Conservation (phyloP, 2,797 vertebrate species). For the Myoxocephalus aenaeus region DNA sequence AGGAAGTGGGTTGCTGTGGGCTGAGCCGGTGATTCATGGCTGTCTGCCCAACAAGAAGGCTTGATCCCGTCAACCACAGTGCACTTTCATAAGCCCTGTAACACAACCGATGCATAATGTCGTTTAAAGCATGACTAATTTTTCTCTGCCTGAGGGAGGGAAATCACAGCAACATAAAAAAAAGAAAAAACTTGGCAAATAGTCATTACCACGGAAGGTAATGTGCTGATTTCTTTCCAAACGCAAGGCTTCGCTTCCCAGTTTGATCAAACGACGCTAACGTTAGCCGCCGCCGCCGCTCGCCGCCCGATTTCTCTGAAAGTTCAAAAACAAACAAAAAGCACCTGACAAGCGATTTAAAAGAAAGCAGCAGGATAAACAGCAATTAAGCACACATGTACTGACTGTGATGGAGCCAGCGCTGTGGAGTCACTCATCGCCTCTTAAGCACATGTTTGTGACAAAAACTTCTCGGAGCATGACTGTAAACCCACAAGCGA, state of each 20-base stretch:
- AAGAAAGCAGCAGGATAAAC: slow-evolving; percentile 60
- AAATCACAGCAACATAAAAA: slow-evolving; percentile 49
- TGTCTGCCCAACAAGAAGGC: slow-evolving; percentile 55
- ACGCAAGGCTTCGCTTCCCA: slow-evolving; percentile 28
- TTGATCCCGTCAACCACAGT: slow-evolving; percentile 69
- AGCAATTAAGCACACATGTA: slow-evolving; percentile 61
- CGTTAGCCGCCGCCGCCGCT: slow-evolving; percentile 37
- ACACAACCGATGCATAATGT: slow-evolving; percentile 61
- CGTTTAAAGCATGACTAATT: slow-evolving; percentile 71
- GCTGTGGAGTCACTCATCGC: slow-evolving; percentile 58
- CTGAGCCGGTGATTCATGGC: slow-evolving; percentile 62
- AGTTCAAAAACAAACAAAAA: slow-evolving; percentile 42
- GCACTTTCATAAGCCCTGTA: slow-evolving; percentile 62
- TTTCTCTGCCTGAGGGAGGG: slow-evolving; percentile 54
- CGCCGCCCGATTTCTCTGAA: slow-evolving; percentile 26
- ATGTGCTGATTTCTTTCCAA: slow-evolving; percentile 45
- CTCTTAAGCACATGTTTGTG: slow-evolving; percentile 63
- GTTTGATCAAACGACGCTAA: slow-evolving; percentile 50
- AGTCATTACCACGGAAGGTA: slow-evolving; percentile 57
- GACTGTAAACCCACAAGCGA: slow-evolving; percentile 61
- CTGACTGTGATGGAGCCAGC: slow-evolving; percentile 49
- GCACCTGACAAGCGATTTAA: slow-evolving; percentile 59
- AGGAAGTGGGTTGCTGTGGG: slow-evolving; percentile 53
- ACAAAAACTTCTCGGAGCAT: slow-evolving; percentile 60
- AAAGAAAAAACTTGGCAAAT: slow-evolving; percentile 52